Evolutionary conservation across 2,113 vertebrate species (phyloP).

Genomic region (Ploceus nigricollis): DNA sequence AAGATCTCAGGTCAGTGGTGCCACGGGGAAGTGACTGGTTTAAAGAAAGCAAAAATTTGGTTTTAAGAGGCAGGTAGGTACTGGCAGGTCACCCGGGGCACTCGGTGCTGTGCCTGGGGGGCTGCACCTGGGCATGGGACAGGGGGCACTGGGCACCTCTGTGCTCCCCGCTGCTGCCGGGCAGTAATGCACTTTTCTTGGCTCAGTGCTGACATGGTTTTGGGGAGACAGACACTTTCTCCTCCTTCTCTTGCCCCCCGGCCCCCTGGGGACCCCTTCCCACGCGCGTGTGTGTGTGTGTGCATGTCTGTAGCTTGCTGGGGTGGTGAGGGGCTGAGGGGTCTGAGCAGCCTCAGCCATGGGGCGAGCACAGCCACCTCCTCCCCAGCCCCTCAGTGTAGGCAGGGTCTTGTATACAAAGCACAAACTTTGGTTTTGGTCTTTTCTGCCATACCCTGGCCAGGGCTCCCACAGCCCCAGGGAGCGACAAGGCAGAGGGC

Average conservation of each 20-base stretch:
- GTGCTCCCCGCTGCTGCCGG: fast-evolving
- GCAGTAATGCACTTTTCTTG: neutral
- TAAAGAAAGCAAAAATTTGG: neutral
- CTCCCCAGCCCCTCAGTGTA: neutral
- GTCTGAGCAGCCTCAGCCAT: neutral
- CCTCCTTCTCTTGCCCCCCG: neutral
- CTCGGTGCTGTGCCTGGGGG: neutral
- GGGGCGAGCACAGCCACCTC: fast-evolving
- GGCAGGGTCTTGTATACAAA: slow-evolving; percentile 56
- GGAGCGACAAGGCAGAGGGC: neutral
- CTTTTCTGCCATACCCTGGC: neutral
- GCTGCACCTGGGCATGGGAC: neutral
- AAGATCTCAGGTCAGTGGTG: neutral
- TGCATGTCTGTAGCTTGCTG: neutral
- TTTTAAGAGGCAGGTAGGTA: neutral
- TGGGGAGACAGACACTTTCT: neutral
- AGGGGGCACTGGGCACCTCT: neutral
- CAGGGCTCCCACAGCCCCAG: neutral
- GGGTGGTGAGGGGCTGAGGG: neutral
- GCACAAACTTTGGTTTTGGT: slow-evolving; percentile 47
- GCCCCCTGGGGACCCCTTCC: neutral
- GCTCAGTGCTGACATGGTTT: neutral
- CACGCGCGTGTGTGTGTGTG: neutral
- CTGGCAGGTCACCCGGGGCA: neutral
- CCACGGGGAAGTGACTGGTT: fast-evolving